These are phyloP conservation scores for Heliconius congener DNA, from an alignment of 1,140 invertebrate species.

Conservation along the genomic window DNA sequence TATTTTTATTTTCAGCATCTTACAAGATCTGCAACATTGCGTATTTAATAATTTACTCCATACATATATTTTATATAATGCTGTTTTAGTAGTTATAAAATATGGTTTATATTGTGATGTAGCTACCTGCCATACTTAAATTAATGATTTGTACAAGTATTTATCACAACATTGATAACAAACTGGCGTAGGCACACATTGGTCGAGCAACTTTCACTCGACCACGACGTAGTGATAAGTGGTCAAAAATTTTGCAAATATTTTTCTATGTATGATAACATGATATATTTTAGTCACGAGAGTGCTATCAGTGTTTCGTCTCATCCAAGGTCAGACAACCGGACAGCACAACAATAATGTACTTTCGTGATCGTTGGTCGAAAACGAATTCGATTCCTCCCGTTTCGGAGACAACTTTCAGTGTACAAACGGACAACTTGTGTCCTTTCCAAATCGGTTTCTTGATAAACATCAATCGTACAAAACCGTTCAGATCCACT, in stretches of 20 bases:
- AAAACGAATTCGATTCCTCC: slow-evolving; percentile 67
- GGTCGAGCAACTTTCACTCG: slow-evolving; percentile 63
- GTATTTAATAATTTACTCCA: no score
- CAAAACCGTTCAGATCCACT: slow-evolving; percentile 57
- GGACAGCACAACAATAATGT: slow-evolving; percentile 57
- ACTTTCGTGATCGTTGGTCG: slow-evolving; percentile 62
- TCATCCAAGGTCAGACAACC: slow-evolving; percentile 67
- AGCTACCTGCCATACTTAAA: neutral
- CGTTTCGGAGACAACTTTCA: slow-evolving; percentile 69
- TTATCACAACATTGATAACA: slow-evolving; percentile 47
- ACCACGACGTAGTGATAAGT: slow-evolving; percentile 50
- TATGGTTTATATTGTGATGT: neutral
- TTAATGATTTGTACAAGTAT: slow-evolving; percentile 24
- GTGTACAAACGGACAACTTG: slow-evolving; percentile 66
- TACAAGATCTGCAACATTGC: neutral
- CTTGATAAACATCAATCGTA: slow-evolving; percentile 67
- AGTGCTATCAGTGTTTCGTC: slow-evolving; percentile 48
- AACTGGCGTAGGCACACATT: slow-evolving; percentile 40
- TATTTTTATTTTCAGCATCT: no score
- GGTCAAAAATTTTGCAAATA: slow-evolving; percentile 61
- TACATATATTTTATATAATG: neutral
- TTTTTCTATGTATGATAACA: slow-evolving; percentile 13
- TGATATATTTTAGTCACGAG: slow-evolving; percentile 57
- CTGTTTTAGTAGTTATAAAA: neutral
- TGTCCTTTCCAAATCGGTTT: slow-evolving; percentile 68